phyloP scores from a whole-genome alignment of 1,140 invertebrate species.

The Agrypnia vestita region DNA sequence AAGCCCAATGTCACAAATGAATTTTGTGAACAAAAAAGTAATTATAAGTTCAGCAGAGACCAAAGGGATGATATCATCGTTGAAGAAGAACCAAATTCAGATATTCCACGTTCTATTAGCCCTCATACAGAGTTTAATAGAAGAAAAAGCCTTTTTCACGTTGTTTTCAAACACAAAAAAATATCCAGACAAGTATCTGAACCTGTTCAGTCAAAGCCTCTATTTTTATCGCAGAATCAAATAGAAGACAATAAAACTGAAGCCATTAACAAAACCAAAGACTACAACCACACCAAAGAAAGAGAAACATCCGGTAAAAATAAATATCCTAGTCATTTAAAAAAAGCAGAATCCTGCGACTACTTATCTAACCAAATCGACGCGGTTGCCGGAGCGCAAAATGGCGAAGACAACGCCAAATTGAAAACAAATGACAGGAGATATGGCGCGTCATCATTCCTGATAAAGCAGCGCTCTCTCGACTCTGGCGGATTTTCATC shows the following conservation, averaged over 20 bases:
- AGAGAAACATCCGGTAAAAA: background rate
- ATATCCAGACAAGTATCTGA: conserved; percentile 69
- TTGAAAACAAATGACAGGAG: conserved; percentile 27
- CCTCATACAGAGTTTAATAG: background rate
- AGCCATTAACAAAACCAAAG: background rate
- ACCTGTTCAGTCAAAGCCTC: conserved; percentile 60
- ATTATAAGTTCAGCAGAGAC: background rate
- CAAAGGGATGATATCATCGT: conserved; percentile 44
- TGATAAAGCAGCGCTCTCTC: conserved; percentile 64
- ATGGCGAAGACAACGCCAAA: conserved; percentile 1
- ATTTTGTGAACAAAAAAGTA: conserved; percentile 2
- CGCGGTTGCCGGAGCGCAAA: background rate
- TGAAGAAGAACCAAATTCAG: conserved; percentile 51
- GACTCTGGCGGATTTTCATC: conserved; percentile 63
- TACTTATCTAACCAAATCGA: conserved; percentile 16
- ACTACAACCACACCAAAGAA: background rate
- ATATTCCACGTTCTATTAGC: background rate
- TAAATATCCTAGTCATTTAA: background rate
- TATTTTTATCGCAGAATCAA: background rate
- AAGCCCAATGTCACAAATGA: background rate
- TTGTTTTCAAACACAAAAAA: conserved; percentile 66
- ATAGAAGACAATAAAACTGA: background rate
- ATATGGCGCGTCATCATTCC: conserved; percentile 2
- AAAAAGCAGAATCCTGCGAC: background rate
- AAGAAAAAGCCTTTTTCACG: conserved; percentile 64